These are phyloP conservation scores for Aporophyla nigra DNA, from an alignment of 2,888 invertebrate species.

Conservation along the genomic window DNA sequence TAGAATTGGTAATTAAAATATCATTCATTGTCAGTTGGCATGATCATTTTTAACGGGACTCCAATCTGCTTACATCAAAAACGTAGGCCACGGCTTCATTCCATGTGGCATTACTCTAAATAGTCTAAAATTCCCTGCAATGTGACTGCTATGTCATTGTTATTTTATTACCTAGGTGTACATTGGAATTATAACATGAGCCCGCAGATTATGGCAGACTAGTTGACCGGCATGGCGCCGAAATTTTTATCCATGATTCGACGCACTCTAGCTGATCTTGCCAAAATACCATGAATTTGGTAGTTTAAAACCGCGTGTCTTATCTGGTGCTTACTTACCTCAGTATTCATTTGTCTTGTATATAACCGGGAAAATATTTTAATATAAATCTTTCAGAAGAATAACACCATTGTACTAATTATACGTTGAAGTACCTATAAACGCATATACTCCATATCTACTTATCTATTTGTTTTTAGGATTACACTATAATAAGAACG, in stretches of 20 bases:
- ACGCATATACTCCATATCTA: background rate
- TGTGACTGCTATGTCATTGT: background rate
- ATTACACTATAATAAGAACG: background rate
- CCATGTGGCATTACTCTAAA: background rate
- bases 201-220: too few relatives aligned
- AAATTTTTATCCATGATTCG: background rate
- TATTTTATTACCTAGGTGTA: background rate
- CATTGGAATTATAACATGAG: background rate
- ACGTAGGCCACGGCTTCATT: background rate
- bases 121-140: background rate
- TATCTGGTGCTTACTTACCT: background rate
- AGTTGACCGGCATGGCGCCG: too few relatives aligned
- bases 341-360: background rate
- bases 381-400: background rate
- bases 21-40: background rate
- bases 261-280: background rate
- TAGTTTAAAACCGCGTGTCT: background rate
- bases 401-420: background rate
- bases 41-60: background rate
- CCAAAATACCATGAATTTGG: slow-evolving; percentile 1
- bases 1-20: background rate
- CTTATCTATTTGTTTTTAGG: slow-evolving; percentile 7
- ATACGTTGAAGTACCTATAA: slow-evolving; percentile 6
- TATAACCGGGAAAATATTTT: background rate
- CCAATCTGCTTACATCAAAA: background rate